Evolutionary conservation across 35 echinoderm and acorn worm species (phyloP).

Genomic region (Eucidaris tribuloides): DNA sequence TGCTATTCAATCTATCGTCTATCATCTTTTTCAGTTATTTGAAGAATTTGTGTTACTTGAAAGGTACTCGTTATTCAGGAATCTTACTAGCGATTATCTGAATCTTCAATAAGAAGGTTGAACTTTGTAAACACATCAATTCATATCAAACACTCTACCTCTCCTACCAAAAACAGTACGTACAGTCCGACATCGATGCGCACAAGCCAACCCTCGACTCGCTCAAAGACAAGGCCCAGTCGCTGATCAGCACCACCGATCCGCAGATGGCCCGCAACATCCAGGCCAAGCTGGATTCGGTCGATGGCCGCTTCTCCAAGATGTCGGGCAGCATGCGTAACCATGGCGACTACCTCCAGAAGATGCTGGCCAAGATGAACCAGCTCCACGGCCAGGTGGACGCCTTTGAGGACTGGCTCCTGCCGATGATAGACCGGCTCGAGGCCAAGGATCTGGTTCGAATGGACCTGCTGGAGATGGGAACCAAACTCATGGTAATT

Average conservation of each 20-base stretch:
- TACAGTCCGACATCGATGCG: constrained; percentile 88
- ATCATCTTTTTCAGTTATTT: too few relatives aligned
- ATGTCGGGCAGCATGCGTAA: constrained; percentile 51
- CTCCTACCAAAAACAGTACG: too few relatives aligned
- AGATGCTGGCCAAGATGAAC: constrained; percentile 73
- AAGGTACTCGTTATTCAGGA: too few relatives aligned
- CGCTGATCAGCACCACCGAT: constrained; percentile 77
- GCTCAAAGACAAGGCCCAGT: constrained; percentile 74
- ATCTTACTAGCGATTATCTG: too few relatives aligned
- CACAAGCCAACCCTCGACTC: constrained; percentile 77
- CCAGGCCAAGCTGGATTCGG: constrained; percentile 60
- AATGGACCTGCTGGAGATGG: constrained; percentile 88
- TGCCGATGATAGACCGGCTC: constrained; percentile 84
- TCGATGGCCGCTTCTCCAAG: constrained; percentile 79
- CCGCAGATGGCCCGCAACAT: constrained; percentile 63
- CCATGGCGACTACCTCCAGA: constrained; percentile 76
- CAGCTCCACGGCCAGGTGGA: constrained; percentile 85
- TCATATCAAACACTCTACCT: too few relatives aligned
- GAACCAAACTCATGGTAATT: constrained; percentile 82
- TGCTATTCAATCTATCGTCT: too few relatives aligned
- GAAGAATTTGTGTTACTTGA: too few relatives aligned
- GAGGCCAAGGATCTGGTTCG: constrained; percentile 77
- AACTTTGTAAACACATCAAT: too few relatives aligned
- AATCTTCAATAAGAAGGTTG: too few relatives aligned
- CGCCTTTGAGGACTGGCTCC: constrained; percentile 87